A percentile compares a stretch with the other conserved stretches of the same genome.
phyloP scores from a whole-genome alignment of 1,140 invertebrate genomes.

The Nasonia vitripennis region DNA sequence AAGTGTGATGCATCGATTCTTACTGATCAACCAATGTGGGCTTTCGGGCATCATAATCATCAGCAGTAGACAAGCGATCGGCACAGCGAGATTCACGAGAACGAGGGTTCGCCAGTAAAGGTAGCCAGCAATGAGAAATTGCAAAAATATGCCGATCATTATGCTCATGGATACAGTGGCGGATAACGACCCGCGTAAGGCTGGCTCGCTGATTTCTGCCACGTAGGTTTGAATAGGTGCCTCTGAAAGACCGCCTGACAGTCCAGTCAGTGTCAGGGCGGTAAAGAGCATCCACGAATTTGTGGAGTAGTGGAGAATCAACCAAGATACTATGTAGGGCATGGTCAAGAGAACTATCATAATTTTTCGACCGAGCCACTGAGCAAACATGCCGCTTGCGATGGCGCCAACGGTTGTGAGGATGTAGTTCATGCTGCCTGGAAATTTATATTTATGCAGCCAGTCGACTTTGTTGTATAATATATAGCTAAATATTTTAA shows the following conservation, averaged over 20 bases:
- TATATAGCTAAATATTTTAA: no score
- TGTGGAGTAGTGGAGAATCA: slow-evolving; percentile 2
- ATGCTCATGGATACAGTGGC: background rate
- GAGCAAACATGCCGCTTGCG: background rate
- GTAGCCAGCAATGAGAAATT: background rate
- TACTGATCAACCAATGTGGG: slow-evolving; percentile 28
- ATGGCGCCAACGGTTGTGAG: background rate
- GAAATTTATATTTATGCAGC: background rate
- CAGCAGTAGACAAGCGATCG: background rate
- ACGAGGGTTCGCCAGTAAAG: slow-evolving; percentile 4
- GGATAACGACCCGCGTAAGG: background rate
- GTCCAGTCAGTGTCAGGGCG: background rate
- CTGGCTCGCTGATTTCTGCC: slow-evolving; percentile 1
- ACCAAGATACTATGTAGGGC: background rate
- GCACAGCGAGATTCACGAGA: background rate
- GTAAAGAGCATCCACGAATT: background rate
- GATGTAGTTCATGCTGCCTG: slow-evolving; percentile 33
- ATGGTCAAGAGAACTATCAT: slow-evolving; percentile 5
- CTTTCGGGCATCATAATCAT: slow-evolving; percentile 12
- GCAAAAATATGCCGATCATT: background rate
- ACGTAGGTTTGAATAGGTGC: background rate
- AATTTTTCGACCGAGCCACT: background rate
- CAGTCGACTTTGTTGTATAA: no score
- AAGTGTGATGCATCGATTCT: background rate
- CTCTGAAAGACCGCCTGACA: background rate